Evolutionary conservation across 2,888 invertebrate genomes (phyloP).

Genomic region (Onchidella celtica): DNA sequence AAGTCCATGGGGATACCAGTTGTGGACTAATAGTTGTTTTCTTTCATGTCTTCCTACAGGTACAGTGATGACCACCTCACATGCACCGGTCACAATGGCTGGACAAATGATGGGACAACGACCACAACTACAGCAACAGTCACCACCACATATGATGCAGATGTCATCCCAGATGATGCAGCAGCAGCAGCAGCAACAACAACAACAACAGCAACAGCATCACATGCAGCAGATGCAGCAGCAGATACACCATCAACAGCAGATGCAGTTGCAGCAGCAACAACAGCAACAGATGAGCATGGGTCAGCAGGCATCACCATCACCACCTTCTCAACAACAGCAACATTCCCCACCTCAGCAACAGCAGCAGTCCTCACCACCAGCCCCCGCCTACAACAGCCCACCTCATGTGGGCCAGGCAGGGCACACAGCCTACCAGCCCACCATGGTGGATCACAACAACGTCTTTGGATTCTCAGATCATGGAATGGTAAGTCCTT

Average conservation of each 20-base stretch:
- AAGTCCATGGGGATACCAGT: too few relatives aligned
- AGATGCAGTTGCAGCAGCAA: constrained; percentile 35
- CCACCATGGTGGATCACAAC: constrained; percentile 6
- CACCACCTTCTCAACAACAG: constrained; percentile 38
- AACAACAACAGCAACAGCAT: constrained; percentile 43
- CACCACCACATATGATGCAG: constrained; percentile 34
- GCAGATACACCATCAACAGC: constrained; percentile 41
- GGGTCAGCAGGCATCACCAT: constrained; percentile 25
- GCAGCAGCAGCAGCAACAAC: constrained; percentile 53
- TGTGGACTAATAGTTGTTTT: too few relatives aligned
- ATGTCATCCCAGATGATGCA: constrained; percentile 28
- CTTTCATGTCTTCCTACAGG: neutral
- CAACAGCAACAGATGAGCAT: constrained; percentile 40
- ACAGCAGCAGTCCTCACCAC: constrained; percentile 12
- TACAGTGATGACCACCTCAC: neutral
- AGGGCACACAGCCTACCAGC: neutral
- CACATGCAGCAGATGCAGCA: constrained; percentile 27
- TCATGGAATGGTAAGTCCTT: constrained; percentile 4
- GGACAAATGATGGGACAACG: constrained; percentile 26
- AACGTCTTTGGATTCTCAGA: constrained; percentile 21
- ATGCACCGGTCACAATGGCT: neutral
- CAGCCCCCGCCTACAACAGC: constrained; percentile 5
- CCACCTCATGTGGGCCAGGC: constrained; percentile 16
- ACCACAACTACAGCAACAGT: constrained; percentile 44
- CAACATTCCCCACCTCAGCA: constrained; percentile 40